Evolutionary conservation across 1,140 invertebrate genomes (phyloP).

Genomic region (Drosophila ogumai): DNA sequence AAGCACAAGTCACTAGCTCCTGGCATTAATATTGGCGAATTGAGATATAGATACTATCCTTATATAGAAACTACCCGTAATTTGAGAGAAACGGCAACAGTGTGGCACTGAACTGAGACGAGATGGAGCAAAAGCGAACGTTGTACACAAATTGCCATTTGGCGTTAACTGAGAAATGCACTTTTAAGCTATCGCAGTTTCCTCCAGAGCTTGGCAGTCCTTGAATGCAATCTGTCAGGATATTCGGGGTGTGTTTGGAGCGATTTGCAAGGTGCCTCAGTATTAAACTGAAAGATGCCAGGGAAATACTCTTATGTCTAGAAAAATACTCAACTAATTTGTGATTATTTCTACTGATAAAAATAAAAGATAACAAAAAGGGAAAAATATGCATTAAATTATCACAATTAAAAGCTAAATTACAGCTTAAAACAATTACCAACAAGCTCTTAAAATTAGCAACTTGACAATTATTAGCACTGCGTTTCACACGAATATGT

Average conservation of each 20-base stretch:
- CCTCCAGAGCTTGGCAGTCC: slow-evolving; percentile 27
- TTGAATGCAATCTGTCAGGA: slow-evolving; percentile 74
- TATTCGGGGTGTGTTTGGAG: slow-evolving; percentile 38
- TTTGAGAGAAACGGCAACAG: slow-evolving; percentile 36
- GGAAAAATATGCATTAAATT: background rate
- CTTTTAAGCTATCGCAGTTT: slow-evolving; percentile 65
- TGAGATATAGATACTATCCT: slow-evolving; percentile 53
- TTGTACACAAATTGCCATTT: slow-evolving; percentile 79
- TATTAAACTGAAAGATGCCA: background rate
- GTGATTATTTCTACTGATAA: no score
- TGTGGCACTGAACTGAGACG: slow-evolving; percentile 6
- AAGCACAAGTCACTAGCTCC: slow-evolving; percentile 60
- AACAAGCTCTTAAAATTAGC: slow-evolving; percentile 2
- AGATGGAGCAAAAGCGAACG: slow-evolving; percentile 23
- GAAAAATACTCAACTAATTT: background rate
- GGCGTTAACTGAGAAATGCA: slow-evolving; percentile 78
- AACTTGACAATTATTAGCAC: background rate
- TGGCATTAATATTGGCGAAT: slow-evolving; percentile 64
- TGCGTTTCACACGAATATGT: slow-evolving; percentile 7
- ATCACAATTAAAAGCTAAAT: slow-evolving; percentile 4
- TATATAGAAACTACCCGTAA: slow-evolving; percentile 43
- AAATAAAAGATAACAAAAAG: background rate
- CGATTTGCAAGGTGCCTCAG: slow-evolving; percentile 28
- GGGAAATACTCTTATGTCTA: slow-evolving; percentile 13
- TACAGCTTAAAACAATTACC: slow-evolving; percentile 5